Percentiles rank a stretch among this genome's conserved stretches.
Conservation (phyloP, 1,140 invertebrate species). For the Agrypnia vestita region DNA sequence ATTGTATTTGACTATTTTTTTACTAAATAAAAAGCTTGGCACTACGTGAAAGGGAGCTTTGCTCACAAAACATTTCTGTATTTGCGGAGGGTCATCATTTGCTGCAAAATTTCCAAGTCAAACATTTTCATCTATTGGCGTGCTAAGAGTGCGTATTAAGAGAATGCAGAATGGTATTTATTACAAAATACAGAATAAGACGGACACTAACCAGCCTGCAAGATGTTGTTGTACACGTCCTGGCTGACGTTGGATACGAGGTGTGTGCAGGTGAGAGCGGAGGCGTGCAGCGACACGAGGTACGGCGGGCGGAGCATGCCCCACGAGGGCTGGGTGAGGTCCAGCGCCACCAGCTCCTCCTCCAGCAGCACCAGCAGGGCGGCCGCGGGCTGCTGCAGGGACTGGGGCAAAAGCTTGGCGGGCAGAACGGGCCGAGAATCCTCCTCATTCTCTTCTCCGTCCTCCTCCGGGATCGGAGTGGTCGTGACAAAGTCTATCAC, state of each 20-base stretch:
- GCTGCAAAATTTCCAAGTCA: too few species aligned
- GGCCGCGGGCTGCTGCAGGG: constrained; percentile 68
- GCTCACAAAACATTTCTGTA: too few species aligned
- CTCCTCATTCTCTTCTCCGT: constrained; percentile 67
- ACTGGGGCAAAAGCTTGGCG: constrained; percentile 64
- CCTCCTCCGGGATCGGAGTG: constrained; percentile 71
- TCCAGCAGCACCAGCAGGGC: constrained; percentile 84
- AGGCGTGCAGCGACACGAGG: constrained; percentile 93
- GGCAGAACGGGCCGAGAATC: constrained; percentile 64
- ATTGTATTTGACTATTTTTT: too few species aligned
- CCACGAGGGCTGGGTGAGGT: constrained; percentile 88
- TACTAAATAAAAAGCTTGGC: too few species aligned
- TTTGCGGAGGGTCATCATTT: too few species aligned
- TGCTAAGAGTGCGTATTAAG: too few species aligned
- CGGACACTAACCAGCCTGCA: constrained; percentile 67
- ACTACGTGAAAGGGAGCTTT: too few species aligned
- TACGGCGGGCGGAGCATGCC: constrained; percentile 91
- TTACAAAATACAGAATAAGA: neutral
- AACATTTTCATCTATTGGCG: too few species aligned
- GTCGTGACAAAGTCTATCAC: constrained; percentile 85
- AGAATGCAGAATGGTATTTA: too few species aligned
- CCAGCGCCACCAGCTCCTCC: constrained; percentile 94
- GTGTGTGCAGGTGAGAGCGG: constrained; percentile 88
- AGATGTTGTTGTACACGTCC: constrained; percentile 83
- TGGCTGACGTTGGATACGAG: constrained; percentile 83